Evolutionary conservation across 2,888 invertebrate species (phyloP), one percentile per base, ranked within the genome.

Genomic region (Salpingus planirostris): DNA sequence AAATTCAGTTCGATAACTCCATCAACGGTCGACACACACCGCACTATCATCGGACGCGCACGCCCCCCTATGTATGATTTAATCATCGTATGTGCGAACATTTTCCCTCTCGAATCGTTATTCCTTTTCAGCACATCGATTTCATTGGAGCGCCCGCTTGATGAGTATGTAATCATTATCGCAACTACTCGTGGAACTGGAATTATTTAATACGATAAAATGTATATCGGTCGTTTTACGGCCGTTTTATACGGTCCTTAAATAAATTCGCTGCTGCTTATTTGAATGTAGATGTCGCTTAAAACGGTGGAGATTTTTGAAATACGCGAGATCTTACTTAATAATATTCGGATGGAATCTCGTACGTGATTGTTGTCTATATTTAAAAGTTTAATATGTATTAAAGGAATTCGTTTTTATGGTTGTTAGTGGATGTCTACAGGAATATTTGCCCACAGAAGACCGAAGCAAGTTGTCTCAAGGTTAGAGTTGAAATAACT

Each of bases 401-500:
- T 30, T 35, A 35, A 35, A 35, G 35, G 35, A 35, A 35, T 35
- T 35, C 29, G 27, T 35, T 35, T 34, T 35, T 35, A 35, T 35
- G 30, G 35, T 35, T 35, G 35, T 35, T 35, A 35, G 35, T 37
- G 33, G 31, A 38, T 38, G 31, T 28, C 38, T 28, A 38, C 33
- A 33, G 33, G 38, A 33, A 38, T 38, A 38, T 38, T 38, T 33
- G 38, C 38, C 38, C 33, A 29, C 13, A 31, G 38, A 30, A 35
- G 35, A 33, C 28, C 25, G 28, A 38, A 33, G 33, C 28, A 38
- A 38, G 27, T 33, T 38, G 38, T 38, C 33, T 38, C 38, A 38
- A 38, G 38, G 38, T 38, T 38, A 38, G 33, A 38, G 38, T 38
- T 38, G 38, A 38, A 38, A 38, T 38, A 38, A 38, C 38, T 38